Conservation (phyloP, 2,888 invertebrate species). For the Maniola hyperantus region DNA sequence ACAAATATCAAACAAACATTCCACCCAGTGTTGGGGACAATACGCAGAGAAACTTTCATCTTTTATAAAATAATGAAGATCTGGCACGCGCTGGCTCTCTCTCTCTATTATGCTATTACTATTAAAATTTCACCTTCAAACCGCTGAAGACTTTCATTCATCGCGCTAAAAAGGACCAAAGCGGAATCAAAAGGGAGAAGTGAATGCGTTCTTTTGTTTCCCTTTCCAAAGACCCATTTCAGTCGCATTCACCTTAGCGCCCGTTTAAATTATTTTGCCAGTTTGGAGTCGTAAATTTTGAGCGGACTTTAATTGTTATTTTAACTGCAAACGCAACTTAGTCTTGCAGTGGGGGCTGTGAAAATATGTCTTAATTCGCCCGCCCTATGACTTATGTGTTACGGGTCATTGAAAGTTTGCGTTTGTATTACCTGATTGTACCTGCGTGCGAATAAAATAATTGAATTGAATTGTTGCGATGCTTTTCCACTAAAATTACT, state of each 20-base stretch:
- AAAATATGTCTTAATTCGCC: constrained; percentile 81
- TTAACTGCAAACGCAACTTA: constrained; percentile 80
- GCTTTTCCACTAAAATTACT: neutral
- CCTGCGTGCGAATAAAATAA: neutral
- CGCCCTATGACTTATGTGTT: constrained; percentile 75
- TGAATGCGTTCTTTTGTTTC: constrained; percentile 76
- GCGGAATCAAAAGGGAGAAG: constrained; percentile 56
- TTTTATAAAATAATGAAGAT: no score
- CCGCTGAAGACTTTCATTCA: constrained; percentile 57
- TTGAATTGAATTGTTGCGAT: neutral
- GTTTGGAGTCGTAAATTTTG: constrained; percentile 81
- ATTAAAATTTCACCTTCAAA: constrained; percentile 78
- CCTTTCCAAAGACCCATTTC: constrained; percentile 70
- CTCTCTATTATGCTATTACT: constrained; percentile 73
- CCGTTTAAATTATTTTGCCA: constrained; percentile 78
- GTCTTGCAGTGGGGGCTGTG: constrained; percentile 63
- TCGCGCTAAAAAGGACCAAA: constrained; percentile 65
- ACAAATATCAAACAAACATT: no score
- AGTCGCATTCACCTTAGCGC: constrained; percentile 65
- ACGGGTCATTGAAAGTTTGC: constrained; percentile 50
- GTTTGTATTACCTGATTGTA: constrained; percentile 24
- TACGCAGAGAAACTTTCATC: no score
- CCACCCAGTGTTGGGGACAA: no score
- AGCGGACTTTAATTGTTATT: constrained; percentile 82
- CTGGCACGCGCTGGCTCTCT: no score